Evolutionary conservation across 2,888 invertebrate species (phyloP).

Genomic region (Gymnoscelis rufifasciata): DNA sequence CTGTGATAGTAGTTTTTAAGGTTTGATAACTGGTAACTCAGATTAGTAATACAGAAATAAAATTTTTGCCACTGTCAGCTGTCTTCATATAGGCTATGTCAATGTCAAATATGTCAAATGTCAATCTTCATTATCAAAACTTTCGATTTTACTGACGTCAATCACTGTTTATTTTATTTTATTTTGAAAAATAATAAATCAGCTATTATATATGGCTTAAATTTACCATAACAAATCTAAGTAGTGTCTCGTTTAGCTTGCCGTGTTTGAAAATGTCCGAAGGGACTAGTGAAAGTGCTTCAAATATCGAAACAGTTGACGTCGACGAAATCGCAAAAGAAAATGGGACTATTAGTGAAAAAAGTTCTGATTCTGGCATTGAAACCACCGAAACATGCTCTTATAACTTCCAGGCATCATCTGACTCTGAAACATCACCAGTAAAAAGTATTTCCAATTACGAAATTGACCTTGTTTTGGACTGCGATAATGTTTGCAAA

Average conservation of each 20-base stretch:
- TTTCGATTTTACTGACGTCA: conserved; percentile 2
- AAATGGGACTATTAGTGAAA: conserved; percentile 42
- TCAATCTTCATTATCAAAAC: background rate
- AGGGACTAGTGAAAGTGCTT: conserved; percentile 35
- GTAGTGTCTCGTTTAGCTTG: conserved; percentile 31
- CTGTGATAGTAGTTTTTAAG: too few relatives aligned
- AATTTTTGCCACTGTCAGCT: background rate
- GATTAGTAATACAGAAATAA: too few relatives aligned
- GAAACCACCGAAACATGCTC: conserved; percentile 45
- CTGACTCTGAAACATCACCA: conserved; percentile 43
- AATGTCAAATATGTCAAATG: background rate
- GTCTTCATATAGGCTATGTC: background rate
- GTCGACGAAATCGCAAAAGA: conserved; percentile 49
- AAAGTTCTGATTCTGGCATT: conserved; percentile 53
- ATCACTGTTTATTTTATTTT: conserved; percentile 50
- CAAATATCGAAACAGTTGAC: conserved; percentile 54
- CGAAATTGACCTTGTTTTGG: conserved; percentile 13
- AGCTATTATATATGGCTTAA: conserved; percentile 43
- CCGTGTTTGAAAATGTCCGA: conserved; percentile 42
- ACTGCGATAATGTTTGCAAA: background rate
- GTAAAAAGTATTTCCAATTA: conserved; percentile 31
- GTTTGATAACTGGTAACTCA: too few relatives aligned
- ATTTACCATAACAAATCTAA: conserved; percentile 23
- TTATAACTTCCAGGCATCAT: conserved; percentile 34
- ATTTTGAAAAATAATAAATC: conserved; percentile 36